Conservation (phyloP, 2,113 vertebrate genomes). For the Erinaceus europaeus region DNA sequence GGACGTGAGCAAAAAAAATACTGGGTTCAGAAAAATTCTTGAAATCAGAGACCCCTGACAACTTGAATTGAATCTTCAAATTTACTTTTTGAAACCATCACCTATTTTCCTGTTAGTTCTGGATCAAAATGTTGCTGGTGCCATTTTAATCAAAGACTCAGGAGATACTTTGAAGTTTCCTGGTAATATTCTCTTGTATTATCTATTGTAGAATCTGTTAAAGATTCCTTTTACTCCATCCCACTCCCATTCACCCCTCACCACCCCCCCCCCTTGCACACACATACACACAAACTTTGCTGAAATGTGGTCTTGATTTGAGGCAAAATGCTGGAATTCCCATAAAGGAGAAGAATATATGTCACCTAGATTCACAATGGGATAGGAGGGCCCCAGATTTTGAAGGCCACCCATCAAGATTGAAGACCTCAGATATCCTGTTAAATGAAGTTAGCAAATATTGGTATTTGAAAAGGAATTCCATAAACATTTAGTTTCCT, state of each 20-base stretch:
- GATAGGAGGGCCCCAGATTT: neutral
- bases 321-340: neutral
- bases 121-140: rapidly evolving
- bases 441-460: neutral
- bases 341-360: neutral
- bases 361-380: neutral
- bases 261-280: neutral
- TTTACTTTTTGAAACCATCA: neutral
- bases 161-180: no score
- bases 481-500: neutral
- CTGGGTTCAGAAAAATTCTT: neutral
- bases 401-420: no score
- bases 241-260: no score
- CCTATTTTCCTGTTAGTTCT: neutral
- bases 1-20: neutral
- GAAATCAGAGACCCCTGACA: neutral
- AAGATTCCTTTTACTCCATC: no score
- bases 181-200: neutral
- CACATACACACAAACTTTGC: neutral
- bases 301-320: neutral
- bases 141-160: neutral
- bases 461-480: neutral
- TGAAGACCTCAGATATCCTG: neutral
- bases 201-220: neutral
- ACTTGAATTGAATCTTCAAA: neutral